Conservation (phyloP, 1,140 invertebrate species). For the Batillaria attramentaria region DNA sequence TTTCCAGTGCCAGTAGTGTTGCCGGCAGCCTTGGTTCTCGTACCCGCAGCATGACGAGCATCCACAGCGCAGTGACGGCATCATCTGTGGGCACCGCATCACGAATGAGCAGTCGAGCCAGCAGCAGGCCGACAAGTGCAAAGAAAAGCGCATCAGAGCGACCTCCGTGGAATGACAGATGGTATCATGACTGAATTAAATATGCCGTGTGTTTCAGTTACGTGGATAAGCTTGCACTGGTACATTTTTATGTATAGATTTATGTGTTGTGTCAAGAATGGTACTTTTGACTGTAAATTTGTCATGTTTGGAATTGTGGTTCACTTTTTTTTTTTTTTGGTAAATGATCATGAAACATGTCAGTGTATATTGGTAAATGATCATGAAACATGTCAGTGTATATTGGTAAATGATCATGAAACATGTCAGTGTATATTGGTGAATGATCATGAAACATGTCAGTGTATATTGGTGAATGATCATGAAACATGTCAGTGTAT, state of each 20-base stretch:
- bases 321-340: too few species aligned
- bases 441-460: too few species aligned
- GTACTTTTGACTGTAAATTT: not conserved
- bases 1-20: constrained; percentile 33
- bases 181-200: constrained; percentile 35
- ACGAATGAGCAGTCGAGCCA: constrained; percentile 45
- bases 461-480: too few species aligned
- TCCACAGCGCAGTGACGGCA: constrained; percentile 40
- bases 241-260: too few species aligned
- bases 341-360: too few species aligned
- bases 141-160: constrained; percentile 39
- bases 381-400: not conserved
- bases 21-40: constrained; percentile 24
- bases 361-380: not conserved
- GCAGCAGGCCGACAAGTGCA: constrained; percentile 45
- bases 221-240: too few species aligned
- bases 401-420: too few species aligned
- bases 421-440: too few species aligned
- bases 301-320: not conserved
- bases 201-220: too few species aligned
- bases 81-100: constrained; percentile 37
- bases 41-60: constrained; percentile 37
- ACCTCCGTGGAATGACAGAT: constrained; percentile 55
- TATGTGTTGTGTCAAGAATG: too few species aligned
- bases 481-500: too few species aligned